These are phyloP conservation scores for Ancistrus triradiatus DNA, from an alignment of 2,113 vertebrate species.

Conservation along the genomic window DNA sequence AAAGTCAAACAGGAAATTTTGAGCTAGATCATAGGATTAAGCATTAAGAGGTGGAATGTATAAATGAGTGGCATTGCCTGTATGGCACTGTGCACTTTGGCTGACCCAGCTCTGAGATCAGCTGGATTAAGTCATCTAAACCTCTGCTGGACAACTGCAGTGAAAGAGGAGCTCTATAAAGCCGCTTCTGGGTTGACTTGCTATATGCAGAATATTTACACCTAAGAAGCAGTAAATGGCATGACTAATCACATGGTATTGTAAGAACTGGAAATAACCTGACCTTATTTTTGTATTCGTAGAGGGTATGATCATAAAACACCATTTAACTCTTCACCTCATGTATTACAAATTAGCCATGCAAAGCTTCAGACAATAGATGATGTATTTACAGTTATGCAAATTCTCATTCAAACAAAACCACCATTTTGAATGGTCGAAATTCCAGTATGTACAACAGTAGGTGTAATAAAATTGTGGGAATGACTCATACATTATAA, in stretches of 20 bases:
- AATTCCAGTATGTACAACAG: too few species aligned
- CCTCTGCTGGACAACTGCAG: constrained; percentile 23
- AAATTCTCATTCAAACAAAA: background rate
- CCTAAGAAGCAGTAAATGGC: background rate
- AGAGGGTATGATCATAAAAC: too few species aligned
- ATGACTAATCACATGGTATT: background rate
- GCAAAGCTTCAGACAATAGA: background rate
- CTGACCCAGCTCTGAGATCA: constrained; percentile 46
- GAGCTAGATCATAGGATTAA: background rate
- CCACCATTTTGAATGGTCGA: background rate
- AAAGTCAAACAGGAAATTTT: background rate
- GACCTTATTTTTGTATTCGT: too few species aligned
- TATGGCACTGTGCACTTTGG: constrained; percentile 25
- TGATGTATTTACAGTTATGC: background rate
- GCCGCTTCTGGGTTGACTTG: background rate
- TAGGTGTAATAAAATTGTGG: too few species aligned
- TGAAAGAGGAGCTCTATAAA: constrained; percentile 51
- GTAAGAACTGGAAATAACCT: constrained; percentile 1
- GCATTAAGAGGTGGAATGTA: background rate
- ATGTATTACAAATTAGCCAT: too few species aligned
- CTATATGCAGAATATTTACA: constrained; percentile 3
- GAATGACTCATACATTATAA: too few species aligned
- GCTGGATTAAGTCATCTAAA: constrained; percentile 38
- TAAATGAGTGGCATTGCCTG: constrained; percentile 9
- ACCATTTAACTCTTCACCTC: too few species aligned